Evolutionary conservation across 2,113 vertebrate species (phyloP).

Genomic region (Oncorhynchus masou): DNA sequence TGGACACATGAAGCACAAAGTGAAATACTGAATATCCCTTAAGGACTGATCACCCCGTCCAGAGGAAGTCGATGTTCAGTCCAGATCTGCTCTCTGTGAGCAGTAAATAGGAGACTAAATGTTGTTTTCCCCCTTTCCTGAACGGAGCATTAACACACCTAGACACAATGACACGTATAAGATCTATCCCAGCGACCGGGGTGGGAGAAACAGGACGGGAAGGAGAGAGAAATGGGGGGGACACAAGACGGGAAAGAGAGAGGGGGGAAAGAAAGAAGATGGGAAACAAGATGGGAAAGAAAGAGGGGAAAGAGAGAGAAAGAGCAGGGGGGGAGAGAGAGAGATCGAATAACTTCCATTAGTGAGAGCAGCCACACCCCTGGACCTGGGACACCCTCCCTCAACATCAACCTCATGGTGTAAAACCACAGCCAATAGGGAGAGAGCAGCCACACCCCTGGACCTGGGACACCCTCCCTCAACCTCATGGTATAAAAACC

Average conservation of each 20-base stretch:
- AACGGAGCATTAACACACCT: no score
- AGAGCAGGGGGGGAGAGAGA: no score
- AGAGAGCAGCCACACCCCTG: no score
- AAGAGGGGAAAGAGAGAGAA: no score
- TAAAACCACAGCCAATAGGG: no score
- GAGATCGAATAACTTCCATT: neutral
- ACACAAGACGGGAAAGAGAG: no score
- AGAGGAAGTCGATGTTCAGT: neutral
- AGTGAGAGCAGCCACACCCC: neutral
- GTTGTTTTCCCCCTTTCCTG: no score
- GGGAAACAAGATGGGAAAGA: no score
- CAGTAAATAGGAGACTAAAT: neutral
- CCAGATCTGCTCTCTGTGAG: neutral
- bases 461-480: neutral
- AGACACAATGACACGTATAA: neutral
- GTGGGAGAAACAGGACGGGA: neutral
- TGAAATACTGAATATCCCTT: neutral
- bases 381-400: no score
- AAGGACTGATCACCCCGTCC: neutral
- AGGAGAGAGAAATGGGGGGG: no score
- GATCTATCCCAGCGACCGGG: neutral
- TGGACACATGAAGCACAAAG: neutral
- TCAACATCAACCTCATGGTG: no score
- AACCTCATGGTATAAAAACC: neutral
- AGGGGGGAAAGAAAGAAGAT: no score